Evolutionary conservation across 2,113 vertebrate species (phyloP).

Genomic region (Melierax canorus): DNA sequence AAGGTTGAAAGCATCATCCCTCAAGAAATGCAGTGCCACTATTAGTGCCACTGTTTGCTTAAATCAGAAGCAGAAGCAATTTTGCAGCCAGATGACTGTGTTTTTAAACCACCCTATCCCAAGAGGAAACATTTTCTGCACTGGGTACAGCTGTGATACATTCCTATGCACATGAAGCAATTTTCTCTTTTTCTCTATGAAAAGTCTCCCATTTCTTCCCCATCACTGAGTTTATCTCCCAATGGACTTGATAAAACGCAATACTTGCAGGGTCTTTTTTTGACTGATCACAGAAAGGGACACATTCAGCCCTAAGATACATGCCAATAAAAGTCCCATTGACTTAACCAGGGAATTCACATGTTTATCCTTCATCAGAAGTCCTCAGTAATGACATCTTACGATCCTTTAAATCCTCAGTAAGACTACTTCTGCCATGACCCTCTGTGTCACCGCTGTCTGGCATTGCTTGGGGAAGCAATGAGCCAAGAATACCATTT

Average conservation of each 20-base stretch:
- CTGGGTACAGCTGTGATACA: conserved; percentile 27
- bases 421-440: neutral
- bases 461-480: neutral
- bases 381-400: neutral
- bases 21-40: neutral
- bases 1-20: neutral
- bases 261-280: neutral
- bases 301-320: neutral
- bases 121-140: neutral
- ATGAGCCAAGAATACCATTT: neutral
- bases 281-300: neutral
- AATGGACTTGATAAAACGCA: neutral
- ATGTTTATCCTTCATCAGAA: neutral
- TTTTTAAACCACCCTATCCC: neutral
- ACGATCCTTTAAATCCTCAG: neutral
- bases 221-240: neutral
- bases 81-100: neutral
- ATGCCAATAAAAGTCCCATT: neutral
- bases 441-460: neutral
- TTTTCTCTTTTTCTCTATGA: conserved; percentile 10
- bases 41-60: neutral
- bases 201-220: conserved; percentile 19
- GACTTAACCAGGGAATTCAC: neutral
- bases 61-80: neutral
- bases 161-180: conserved; percentile 40